Evolutionary conservation across 2,888 invertebrate species (phyloP).

Genomic region (Tetragnatha montana): DNA sequence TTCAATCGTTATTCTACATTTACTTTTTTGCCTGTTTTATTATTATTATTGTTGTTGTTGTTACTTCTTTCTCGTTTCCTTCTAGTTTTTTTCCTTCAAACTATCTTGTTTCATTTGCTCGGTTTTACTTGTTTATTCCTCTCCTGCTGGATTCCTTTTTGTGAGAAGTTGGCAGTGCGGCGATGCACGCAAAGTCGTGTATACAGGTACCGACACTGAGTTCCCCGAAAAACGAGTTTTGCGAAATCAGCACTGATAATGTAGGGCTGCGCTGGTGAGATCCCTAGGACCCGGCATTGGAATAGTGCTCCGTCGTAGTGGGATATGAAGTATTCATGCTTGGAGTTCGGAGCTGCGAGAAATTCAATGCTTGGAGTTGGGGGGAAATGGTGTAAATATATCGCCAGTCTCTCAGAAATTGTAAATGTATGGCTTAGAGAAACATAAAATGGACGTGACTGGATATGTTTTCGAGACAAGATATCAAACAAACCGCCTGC

Average conservation of each 20-base stretch:
- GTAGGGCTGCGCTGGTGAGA: not conserved
- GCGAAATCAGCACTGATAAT: conserved; percentile 34
- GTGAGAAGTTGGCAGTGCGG: conserved; percentile 28
- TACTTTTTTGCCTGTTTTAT: conserved; percentile 14
- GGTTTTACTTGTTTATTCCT: conserved; percentile 8
- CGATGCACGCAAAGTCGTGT: conserved; percentile 41
- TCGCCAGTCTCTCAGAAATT: too few relatives aligned
- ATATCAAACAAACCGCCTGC: too few relatives aligned
- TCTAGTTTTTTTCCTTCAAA: conserved; percentile 1
- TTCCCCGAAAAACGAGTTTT: conserved; percentile 34
- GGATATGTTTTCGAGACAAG: too few relatives aligned
- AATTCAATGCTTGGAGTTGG: too few relatives aligned
- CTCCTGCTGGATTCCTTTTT: conserved; percentile 25
- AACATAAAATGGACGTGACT: too few relatives aligned
- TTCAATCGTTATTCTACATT: conserved; percentile 54
- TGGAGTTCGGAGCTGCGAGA: too few relatives aligned
- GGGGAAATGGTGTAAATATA: too few relatives aligned
- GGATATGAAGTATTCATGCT: too few relatives aligned
- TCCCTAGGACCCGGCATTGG: too few relatives aligned
- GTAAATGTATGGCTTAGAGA: too few relatives aligned
- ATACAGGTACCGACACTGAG: conserved; percentile 24
- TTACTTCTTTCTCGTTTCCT: conserved; percentile 2
- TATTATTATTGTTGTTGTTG: not conserved
- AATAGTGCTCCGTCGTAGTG: too few relatives aligned
- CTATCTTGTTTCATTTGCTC: not conserved